A percentile compares a stretch with the other conserved stretches of the same genome.
Evolutionary conservation across 2,888 invertebrate genomes (phyloP).

Genomic region (Kryphioiulus occultus): DNA sequence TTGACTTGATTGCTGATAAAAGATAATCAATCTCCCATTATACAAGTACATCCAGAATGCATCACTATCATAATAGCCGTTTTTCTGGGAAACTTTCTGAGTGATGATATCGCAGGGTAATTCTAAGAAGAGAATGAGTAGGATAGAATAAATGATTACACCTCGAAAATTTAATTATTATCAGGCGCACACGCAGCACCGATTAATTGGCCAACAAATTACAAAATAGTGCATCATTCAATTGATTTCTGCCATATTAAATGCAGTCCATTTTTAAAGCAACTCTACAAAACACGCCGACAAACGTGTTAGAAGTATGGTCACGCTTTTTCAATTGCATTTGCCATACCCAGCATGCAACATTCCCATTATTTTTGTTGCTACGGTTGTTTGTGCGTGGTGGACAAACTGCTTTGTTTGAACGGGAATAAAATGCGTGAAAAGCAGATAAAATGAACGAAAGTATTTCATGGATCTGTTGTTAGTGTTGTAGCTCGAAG

Average conservation of each 20-base stretch:
- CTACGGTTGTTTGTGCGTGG: neutral
- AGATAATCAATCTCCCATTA: too few species aligned
- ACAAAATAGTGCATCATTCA: neutral
- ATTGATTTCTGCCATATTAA: neutral
- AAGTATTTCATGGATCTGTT: neutral
- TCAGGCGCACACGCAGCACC: neutral
- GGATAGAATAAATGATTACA: too few species aligned
- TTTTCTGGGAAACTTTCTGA: too few species aligned
- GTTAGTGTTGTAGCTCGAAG: neutral
- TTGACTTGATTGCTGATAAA: too few species aligned
- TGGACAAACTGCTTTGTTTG: neutral
- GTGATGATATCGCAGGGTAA: too few species aligned
- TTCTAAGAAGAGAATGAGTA: too few species aligned
- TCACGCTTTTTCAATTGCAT: conserved; percentile 10
- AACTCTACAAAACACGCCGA: neutral
- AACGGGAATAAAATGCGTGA: conserved; percentile 3
- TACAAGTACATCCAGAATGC: too few species aligned
- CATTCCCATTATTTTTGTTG: neutral
- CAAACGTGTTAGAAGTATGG: neutral
- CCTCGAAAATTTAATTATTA: too few species aligned
- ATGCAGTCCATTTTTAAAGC: neutral
- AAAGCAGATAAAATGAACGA: neutral
- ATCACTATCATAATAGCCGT: too few species aligned
- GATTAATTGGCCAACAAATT: neutral
- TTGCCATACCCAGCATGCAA: conserved; percentile 12